phyloP scores from a whole-genome alignment of 2,797 vertebrate genomes.

The Rhinoraja longicauda region DNA sequence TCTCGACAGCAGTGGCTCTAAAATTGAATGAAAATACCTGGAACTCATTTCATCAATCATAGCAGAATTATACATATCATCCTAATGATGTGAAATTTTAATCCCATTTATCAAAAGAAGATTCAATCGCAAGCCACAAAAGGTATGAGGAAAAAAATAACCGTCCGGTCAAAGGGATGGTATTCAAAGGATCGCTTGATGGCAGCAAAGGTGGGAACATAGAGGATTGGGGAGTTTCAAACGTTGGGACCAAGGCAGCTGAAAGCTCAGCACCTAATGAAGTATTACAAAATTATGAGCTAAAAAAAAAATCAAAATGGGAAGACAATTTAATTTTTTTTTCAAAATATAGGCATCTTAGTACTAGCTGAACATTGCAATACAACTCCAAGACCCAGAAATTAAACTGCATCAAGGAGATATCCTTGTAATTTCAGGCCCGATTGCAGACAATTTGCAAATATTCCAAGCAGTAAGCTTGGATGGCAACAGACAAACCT shows the following conservation, averaged over 20 bases:
- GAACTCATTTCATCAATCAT: background rate
- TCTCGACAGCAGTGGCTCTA: constrained; percentile 86
- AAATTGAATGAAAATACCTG: constrained; percentile 37
- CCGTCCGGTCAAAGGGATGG: background rate
- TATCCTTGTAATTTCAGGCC: background rate
- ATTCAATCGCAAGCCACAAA: background rate
- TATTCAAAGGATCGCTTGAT: background rate
- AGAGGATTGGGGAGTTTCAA: background rate
- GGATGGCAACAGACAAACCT: background rate
- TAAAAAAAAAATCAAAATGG: background rate
- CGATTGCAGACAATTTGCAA: background rate
- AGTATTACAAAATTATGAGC: background rate
- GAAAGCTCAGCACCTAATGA: background rate
- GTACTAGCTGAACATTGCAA: too few relatives aligned
- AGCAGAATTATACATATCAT: background rate
- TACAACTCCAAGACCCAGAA: background rate
- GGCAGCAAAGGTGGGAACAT: background rate
- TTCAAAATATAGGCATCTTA: background rate
- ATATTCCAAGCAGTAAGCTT: background rate
- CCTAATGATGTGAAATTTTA: background rate
- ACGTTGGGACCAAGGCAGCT: background rate
- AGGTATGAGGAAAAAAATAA: background rate
- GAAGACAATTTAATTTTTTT: too few relatives aligned
- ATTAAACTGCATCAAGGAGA: background rate
- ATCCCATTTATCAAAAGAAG: background rate